These are phyloP conservation scores for Drosophila paulistorum DNA, from an alignment of 1,140 invertebrate species.

Conservation along the genomic window DNA sequence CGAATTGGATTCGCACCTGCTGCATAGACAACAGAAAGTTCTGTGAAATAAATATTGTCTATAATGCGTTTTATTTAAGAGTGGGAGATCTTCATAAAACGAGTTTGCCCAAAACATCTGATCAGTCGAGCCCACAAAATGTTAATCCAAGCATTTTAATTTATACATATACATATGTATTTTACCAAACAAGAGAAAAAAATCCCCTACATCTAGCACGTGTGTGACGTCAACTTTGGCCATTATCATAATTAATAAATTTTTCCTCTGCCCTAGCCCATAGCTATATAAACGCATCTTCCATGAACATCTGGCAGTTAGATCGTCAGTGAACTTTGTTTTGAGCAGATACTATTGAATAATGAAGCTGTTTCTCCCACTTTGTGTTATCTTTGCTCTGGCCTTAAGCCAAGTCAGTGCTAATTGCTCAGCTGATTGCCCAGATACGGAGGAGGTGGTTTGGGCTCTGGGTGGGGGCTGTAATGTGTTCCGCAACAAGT, in stretches of 20 bases:
- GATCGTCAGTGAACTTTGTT: neutral
- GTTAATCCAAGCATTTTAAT: neutral
- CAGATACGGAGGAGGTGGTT: slow-evolving; percentile 62
- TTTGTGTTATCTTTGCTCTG: slow-evolving; percentile 33
- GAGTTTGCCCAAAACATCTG: slow-evolving; percentile 41
- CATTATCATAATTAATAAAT: slow-evolving; percentile 13
- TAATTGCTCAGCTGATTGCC: slow-evolving; percentile 45
- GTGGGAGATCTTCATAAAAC: slow-evolving; percentile 20
- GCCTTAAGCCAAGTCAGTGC: slow-evolving; percentile 44
- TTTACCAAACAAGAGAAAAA: slow-evolving; percentile 11
- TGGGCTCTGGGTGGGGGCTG: slow-evolving; percentile 54
- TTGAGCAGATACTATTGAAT: neutral
- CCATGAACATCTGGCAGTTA: slow-evolving; percentile 2
- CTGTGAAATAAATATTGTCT: slow-evolving; percentile 8
- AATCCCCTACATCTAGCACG: slow-evolving; percentile 25
- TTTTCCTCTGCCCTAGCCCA: neutral
- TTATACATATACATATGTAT: neutral
- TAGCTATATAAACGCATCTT: slow-evolving; percentile 30
- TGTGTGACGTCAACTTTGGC: neutral
- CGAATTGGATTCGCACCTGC: slow-evolving; percentile 85
- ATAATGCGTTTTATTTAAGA: slow-evolving; percentile 36
- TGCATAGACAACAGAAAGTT: slow-evolving; percentile 16
- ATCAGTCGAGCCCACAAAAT: slow-evolving; percentile 33
- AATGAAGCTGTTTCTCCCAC: slow-evolving; percentile 42
- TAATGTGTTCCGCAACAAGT: slow-evolving; percentile 60